Evolutionary conservation across 1,140 invertebrate species (phyloP), one percentile per base, ranked within the genome.

Genomic region (Mylabris phalerata): DNA sequence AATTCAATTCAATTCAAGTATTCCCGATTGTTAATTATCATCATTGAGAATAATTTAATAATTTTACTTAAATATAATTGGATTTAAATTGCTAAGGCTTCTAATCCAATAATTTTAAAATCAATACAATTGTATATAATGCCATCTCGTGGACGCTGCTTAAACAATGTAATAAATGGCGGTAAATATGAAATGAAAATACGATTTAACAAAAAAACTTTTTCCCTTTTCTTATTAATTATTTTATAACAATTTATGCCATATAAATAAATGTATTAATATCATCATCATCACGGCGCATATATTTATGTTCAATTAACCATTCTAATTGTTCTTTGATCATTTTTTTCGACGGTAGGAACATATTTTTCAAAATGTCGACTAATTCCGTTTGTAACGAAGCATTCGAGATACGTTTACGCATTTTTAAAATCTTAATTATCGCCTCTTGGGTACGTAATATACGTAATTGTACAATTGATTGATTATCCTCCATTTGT

Each of bases 311-410:
- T 78, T 99, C 96, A 65, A 99, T 98, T 7, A 99, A 82, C 95
- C 95, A 98, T 76, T 99, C 96, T 38, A 98, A 87, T 79, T 98
- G 96, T 79, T 99, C 95, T 78, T 99, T 99, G 63, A 99, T 98
- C 87, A 98, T 92, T 78, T 98, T 98, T 78, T 97, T 97, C 59
- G 93, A 95, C 32, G 97, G 97, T 65, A 98, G 77, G 80, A 99
- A 99, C 94, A 98, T 98, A 74, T 98, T 98, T 77, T 98, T 98
- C 49, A 99, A 79, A 75, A 99, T 97, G 78, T 98, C 95, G 5
- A 98, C 89, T 41, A 98, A 79, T 81, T 98, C 96, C 41, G 92
- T 92, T 80, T 98, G 95, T 46, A 99, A 78, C 62, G 96, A 91
- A 47, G 90, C 91, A 74, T 97, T 98, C 11, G 87, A 89, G 48